phyloP scores from a whole-genome alignment of 2,888 invertebrate species.

The Sinhomidia bicolor region DNA sequence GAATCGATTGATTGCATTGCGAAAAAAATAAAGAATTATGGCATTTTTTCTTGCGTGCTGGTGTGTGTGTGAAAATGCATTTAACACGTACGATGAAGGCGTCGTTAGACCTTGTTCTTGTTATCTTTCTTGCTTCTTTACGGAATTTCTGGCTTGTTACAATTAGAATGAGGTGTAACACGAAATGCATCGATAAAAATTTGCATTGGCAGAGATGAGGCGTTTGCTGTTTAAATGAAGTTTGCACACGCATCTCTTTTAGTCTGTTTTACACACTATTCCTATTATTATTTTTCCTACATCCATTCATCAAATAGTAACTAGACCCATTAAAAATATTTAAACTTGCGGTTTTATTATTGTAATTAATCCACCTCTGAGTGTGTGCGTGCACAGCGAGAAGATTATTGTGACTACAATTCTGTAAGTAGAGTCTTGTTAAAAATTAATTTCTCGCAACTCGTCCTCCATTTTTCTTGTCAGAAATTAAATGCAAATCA shows the following conservation, averaged over 20 bases:
- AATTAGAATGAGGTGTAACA: not conserved
- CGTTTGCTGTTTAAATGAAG: not conserved
- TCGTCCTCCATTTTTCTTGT: not conserved
- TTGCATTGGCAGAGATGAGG: slow-evolving; percentile 4
- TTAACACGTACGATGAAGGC: slow-evolving; percentile 10
- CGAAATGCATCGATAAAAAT: not conserved
- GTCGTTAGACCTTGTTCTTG: not conserved
- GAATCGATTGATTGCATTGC: too few relatives aligned
- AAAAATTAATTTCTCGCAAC: slow-evolving; percentile 9
- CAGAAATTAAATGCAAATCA: slow-evolving; percentile 15
- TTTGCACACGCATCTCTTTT: not conserved
- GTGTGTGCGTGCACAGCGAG: not conserved
- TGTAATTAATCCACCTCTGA: too few relatives aligned
- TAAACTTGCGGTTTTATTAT: not conserved
- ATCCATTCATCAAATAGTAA: not conserved
- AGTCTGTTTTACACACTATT: not conserved
- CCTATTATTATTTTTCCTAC: not conserved
- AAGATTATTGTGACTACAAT: not conserved
- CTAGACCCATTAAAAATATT: not conserved
- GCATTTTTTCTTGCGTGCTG: too few relatives aligned
- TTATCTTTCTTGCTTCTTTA: not conserved
- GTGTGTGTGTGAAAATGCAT: not conserved
- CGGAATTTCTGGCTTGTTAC: not conserved
- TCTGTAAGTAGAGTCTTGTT: slow-evolving; percentile 1
- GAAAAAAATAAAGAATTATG: not conserved